Percentiles rank a stretch among this genome's conserved stretches.
These are phyloP conservation scores for Nephotettix cincticeps DNA, from an alignment of 1,140 invertebrate species.

Conservation along the genomic window DNA sequence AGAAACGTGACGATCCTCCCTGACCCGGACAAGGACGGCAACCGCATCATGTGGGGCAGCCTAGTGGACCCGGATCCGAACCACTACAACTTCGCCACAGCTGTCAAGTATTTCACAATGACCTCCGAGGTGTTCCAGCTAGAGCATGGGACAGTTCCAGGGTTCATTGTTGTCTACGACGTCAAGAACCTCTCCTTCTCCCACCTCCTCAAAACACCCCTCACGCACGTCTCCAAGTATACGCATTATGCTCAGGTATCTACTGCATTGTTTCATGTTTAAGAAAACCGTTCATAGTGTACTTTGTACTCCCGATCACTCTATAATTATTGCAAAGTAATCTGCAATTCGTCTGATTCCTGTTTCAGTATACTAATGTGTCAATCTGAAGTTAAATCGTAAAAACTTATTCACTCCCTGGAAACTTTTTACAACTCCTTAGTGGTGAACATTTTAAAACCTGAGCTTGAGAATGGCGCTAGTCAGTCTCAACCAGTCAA, in stretches of 20 bases:
- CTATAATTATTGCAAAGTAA: too few species aligned
- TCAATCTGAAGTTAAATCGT: too few species aligned
- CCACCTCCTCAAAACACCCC: conserved; percentile 22
- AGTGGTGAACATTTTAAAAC: too few species aligned
- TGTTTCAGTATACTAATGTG: too few species aligned
- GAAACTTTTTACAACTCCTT: too few species aligned
- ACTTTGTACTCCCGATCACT: too few species aligned
- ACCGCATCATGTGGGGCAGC: conserved; percentile 21
- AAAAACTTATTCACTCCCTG: too few species aligned
- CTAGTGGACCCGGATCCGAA: conserved; percentile 20
- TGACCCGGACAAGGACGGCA: conserved; percentile 17
- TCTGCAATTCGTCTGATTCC: too few species aligned
- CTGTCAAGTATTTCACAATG: conserved; percentile 28
- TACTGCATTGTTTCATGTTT: too few species aligned
- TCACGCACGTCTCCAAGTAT: conserved; percentile 23
- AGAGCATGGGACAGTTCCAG: conserved; percentile 26
- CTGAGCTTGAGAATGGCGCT: too few species aligned
- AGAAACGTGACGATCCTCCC: conserved; percentile 25
- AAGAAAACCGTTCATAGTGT: too few species aligned
- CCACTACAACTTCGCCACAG: conserved; percentile 23
- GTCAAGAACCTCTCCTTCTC: conserved; percentile 25
- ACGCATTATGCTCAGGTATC: conserved; percentile 30
- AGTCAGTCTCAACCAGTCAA: too few species aligned
- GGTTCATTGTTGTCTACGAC: conserved; percentile 27
- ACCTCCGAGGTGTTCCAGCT: conserved; percentile 25